phyloP scores from a whole-genome alignment of 2,888 invertebrate genomes.

The Erebia ligea region DNA sequence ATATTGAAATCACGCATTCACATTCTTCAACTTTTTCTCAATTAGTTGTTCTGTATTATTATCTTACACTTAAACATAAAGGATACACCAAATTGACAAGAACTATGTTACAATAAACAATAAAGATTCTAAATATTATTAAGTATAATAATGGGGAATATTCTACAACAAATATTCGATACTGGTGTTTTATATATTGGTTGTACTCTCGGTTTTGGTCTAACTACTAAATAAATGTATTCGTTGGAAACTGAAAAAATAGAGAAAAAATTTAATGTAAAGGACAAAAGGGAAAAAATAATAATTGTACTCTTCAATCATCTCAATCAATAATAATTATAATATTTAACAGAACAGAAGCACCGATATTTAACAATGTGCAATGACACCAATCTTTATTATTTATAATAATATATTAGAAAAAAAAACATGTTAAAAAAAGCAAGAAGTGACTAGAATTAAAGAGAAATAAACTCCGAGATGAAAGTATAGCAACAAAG shows the following conservation, averaged over 20 bases:
- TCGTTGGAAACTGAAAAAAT: slow-evolving; percentile 1
- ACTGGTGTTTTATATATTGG: slow-evolving; percentile 57
- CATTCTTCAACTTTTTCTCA: slow-evolving; percentile 32
- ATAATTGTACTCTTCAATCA: not conserved
- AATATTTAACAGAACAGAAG: too few species aligned
- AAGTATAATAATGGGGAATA: slow-evolving; percentile 64
- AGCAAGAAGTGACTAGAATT: slow-evolving; percentile 41
- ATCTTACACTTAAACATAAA: slow-evolving; percentile 37
- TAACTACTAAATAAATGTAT: slow-evolving; percentile 27
- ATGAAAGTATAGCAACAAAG: slow-evolving; percentile 29
- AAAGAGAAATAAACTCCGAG: slow-evolving; percentile 28
- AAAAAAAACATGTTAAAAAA: slow-evolving; percentile 12
- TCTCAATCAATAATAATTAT: too few species aligned
- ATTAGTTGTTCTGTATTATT: slow-evolving; percentile 26
- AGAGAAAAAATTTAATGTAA: not conserved
- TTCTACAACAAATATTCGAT: slow-evolving; percentile 77
- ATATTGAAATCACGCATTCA: slow-evolving; percentile 24
- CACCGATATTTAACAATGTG: not conserved
- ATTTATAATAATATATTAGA: not conserved
- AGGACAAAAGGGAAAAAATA: not conserved
- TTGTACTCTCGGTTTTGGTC: slow-evolving; percentile 61
- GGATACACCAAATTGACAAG: slow-evolving; percentile 66
- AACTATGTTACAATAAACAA: slow-evolving; percentile 42
- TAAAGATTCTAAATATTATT: slow-evolving; percentile 43
- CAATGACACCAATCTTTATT: slow-evolving; percentile 7